Evolutionary conservation across 2,888 invertebrate genomes (phyloP).

Genomic region (Cryptus armator): DNA sequence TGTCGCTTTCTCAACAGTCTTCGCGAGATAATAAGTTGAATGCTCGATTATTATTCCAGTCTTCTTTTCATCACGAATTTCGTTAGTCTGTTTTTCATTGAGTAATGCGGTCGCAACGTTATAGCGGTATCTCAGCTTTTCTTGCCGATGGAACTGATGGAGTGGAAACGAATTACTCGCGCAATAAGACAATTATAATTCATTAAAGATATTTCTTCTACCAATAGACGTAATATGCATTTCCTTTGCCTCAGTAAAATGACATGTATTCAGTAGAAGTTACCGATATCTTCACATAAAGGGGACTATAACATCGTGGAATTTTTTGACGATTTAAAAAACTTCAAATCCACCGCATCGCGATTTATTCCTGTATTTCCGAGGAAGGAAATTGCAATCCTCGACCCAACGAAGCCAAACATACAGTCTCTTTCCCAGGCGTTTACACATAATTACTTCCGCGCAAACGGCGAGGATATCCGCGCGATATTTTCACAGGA

Average conservation of each 20-base stretch:
- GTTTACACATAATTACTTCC: not conserved
- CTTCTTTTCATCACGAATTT: not conserved
- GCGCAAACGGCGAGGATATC: not conserved
- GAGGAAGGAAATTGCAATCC: not conserved
- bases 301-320: too few relatives aligned
- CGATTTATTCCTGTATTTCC: not conserved
- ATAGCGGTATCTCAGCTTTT: not conserved
- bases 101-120: not conserved
- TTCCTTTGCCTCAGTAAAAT: too few relatives aligned
- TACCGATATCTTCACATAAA: too few relatives aligned
- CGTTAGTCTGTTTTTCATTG: not conserved
- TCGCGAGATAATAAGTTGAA: constrained; percentile 26
- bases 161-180: not conserved
- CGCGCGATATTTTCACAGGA: constrained; percentile 26
- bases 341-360: not conserved
- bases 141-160: not conserved
- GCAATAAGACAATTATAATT: not conserved
- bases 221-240: too few relatives aligned
- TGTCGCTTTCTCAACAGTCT: constrained; percentile 7
- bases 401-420: not conserved
- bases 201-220: not conserved
- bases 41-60: not conserved
- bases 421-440: not conserved
- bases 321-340: too few relatives aligned
- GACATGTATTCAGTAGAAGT: too few relatives aligned